Percentiles rank a stretch among this genome's conserved stretches.
These are phyloP conservation scores for Cartodere bifasciata DNA, from an alignment of 2,888 invertebrate genomes.

Conservation along the genomic window DNA sequence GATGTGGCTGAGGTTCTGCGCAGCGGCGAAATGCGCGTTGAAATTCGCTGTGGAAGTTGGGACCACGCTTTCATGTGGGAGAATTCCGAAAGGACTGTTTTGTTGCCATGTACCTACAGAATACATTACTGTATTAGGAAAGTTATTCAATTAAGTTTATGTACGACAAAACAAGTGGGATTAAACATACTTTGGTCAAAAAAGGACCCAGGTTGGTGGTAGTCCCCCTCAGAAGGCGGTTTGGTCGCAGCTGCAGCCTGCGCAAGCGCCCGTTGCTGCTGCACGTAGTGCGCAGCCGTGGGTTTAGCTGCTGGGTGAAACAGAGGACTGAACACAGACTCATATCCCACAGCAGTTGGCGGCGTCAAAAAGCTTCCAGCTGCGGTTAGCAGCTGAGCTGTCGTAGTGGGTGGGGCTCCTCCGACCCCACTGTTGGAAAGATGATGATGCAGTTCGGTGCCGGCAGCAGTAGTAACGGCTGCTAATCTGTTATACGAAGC, in stretches of 20 bases:
- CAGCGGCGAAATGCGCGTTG: conserved; percentile 56
- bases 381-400: conserved; percentile 52
- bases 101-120: conserved; percentile 62
- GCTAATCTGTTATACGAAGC: conserved; percentile 73
- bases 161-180: too few species aligned
- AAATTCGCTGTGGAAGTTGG: conserved; percentile 49
- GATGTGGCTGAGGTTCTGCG: conserved; percentile 51
- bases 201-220: conserved; percentile 52
- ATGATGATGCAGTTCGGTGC: conserved; percentile 56
- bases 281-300: conserved; percentile 43
- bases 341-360: conserved; percentile 64
- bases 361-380: conserved; percentile 64
- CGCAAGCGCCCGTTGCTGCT: conserved; percentile 41
- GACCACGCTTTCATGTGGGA: conserved; percentile 67
- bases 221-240: conserved; percentile 27
- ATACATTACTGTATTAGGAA: conserved; percentile 34
- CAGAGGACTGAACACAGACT: conserved; percentile 69
- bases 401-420: conserved; percentile 49
- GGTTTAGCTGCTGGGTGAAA: conserved; percentile 58
- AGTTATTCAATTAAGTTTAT: too few species aligned
- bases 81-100: conserved; percentile 63
- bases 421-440: conserved; percentile 44
- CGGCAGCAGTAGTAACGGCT: conserved; percentile 53
- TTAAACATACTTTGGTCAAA: conserved; percentile 58
- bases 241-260: conserved; percentile 28